Base-by-base conservation (phyloP, 2,113 vertebrate species). In the Haplochromis burtoni region DNA sequence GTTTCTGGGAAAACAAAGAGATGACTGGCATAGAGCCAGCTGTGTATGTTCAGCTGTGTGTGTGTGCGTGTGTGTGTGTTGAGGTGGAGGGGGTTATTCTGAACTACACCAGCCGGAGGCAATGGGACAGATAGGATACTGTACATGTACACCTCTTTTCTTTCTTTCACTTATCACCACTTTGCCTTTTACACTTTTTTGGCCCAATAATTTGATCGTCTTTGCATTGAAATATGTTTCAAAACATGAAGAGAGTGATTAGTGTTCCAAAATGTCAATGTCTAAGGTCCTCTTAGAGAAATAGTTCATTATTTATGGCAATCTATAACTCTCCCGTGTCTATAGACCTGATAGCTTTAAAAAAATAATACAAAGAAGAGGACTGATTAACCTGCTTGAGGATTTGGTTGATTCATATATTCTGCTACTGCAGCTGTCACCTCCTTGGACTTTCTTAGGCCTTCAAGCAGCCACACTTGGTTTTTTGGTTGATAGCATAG, bases 1-100 rank as follows among this genome's bases (percentile, higher is more conserved):
- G 89, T 85, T 66, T 83, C 84, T 94, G 91, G 95, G 90, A 90
- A 92, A 83, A 91, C 83, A 89, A 88, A 94, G 90, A 96, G 93
- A 92, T 87, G 85, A 49, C 82, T 85, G 80, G 81, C 84, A 73
- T 24, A 14, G 49, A 84, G 93, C 88, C 90, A 91, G 63, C 73
- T 86, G 61, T 38, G 61, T 66, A 3, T n/a, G 61, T n/a, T 19
- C 92, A 91, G 57, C 11, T 11, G 66, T 11, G 47, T 42, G 31
- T 47, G 61, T 26, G 63, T 42, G 31, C 31, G 63, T 33, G 71
- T 13, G 51, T 55, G 59, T 33, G 80, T 11, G 81, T 81, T 29
- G 33, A 17, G 76, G 33, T 33, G 26, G 9, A 17, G 12, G 17
- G 8, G 29, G 6, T 14, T n/a, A 19, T 49, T 68, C 83, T 10